A percentile compares a stretch with the other conserved stretches of the same genome.
Conservation (phyloP, 1,140 invertebrate species). For the Drosophila leontia region DNA sequence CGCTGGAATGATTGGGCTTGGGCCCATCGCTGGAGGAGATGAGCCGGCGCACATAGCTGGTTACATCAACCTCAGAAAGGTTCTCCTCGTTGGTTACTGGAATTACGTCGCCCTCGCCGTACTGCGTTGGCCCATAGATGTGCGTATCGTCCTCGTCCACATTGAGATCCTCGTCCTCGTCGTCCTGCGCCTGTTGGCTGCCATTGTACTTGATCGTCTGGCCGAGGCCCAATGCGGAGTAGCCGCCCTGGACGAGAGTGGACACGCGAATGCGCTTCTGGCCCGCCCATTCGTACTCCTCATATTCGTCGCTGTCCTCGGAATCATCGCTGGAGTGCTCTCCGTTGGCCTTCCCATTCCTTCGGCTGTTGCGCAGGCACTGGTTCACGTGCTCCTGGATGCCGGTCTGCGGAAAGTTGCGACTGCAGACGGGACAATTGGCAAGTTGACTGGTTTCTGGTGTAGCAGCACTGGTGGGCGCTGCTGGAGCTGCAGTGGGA, state of each 20-base stretch:
- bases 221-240: constrained; percentile 86
- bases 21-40: constrained; percentile 67
- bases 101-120: constrained; percentile 91
- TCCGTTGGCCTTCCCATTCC: constrained; percentile 76
- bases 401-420: constrained; percentile 88
- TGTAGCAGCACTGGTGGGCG: constrained; percentile 5
- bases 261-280: constrained; percentile 90
- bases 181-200: constrained; percentile 77
- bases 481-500: constrained; percentile 69
- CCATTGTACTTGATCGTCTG: constrained; percentile 86
- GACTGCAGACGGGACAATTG: constrained; percentile 91
- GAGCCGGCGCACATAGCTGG: constrained; percentile 84
- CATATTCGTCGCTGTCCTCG: constrained; percentile 90
- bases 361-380: constrained; percentile 86
- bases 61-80: constrained; percentile 85
- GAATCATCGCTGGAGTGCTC: constrained; percentile 86
- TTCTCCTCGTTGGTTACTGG: constrained; percentile 86
- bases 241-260: constrained; percentile 89
- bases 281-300: constrained; percentile 94
- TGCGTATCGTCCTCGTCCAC: constrained; percentile 91
- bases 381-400: constrained; percentile 92
- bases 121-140: constrained; percentile 93
- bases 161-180: constrained; percentile 92
- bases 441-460: constrained; percentile 52
- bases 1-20: constrained; percentile 54